Conservation (phyloP, 2,797 vertebrate species). For the Malacoctenus gilli region DNA sequence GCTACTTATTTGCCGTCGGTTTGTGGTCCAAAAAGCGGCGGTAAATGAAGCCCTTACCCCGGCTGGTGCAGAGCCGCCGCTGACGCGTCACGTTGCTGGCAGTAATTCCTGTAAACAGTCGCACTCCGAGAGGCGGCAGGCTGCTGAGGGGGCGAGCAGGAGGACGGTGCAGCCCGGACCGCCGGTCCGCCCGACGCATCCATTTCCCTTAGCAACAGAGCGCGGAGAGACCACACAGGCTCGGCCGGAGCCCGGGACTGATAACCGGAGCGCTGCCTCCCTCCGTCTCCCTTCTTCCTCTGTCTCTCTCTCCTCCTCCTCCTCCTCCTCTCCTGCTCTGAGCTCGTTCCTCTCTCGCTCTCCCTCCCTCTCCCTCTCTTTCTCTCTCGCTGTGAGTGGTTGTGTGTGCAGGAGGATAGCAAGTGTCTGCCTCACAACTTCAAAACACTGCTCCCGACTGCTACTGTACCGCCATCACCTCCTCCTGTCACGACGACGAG, state of each 20-base stretch:
- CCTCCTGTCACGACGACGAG: background rate
- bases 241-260: conserved; percentile 53
- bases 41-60: conserved; percentile 74
- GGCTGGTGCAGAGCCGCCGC: conserved; percentile 80
- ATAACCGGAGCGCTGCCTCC: conserved; percentile 34
- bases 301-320: too few relatives aligned
- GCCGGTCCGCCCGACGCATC: conserved; percentile 60
- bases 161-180: conserved; percentile 53
- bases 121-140: conserved; percentile 33
- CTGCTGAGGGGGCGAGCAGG: conserved; percentile 53
- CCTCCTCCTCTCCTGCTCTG: too few relatives aligned
- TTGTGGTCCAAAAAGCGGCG: conserved; percentile 26
- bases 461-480: background rate
- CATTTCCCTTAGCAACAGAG: conserved; percentile 69
- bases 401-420: conserved; percentile 1
- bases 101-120: conserved; percentile 70
- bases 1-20: background rate
- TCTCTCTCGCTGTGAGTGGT: conserved; percentile 10
- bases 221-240: conserved; percentile 64
- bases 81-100: conserved; percentile 78
- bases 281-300: background rate
- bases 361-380: background rate
- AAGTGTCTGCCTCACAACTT: conserved; percentile 68
- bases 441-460: conserved; percentile 7
- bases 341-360: too few relatives aligned